Evolutionary conservation across 1,140 invertebrate genomes (phyloP).

Genomic region (Rhopalosiphum padi): DNA sequence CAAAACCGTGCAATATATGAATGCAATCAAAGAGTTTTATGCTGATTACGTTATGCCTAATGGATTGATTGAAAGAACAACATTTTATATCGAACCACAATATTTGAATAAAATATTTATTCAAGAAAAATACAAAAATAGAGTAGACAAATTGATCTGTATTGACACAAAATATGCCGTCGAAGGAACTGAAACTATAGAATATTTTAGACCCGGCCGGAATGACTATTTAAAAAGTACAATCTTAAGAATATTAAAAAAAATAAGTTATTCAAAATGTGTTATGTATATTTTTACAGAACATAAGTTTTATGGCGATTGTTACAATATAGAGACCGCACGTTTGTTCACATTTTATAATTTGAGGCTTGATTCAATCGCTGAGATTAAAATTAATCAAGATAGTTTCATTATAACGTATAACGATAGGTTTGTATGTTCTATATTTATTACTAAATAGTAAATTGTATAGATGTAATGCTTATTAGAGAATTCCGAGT

Average conservation of each 20-base stretch:
- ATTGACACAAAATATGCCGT: neutral
- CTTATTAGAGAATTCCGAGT: too few relatives aligned
- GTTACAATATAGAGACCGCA: constrained; percentile 61
- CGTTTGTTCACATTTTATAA: constrained; percentile 24
- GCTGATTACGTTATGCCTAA: constrained; percentile 77
- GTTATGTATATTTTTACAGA: constrained; percentile 14
- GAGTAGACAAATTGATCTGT: neutral
- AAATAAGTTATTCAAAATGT: neutral
- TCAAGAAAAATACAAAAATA: constrained; percentile 30
- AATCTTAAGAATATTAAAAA: neutral
- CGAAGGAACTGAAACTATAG: neutral
- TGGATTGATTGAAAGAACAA: constrained; percentile 74
- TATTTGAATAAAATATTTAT: neutral
- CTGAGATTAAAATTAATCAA: constrained; percentile 4
- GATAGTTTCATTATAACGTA: neutral
- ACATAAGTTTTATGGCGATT: constrained; percentile 64
- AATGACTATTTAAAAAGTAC: constrained; percentile 39
- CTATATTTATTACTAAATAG: neutral
- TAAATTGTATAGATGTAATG: too few relatives aligned
- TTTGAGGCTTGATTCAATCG: constrained; percentile 50
- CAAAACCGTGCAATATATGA: constrained; percentile 78
- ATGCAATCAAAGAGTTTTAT: constrained; percentile 77
- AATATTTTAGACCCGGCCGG: constrained; percentile 35
- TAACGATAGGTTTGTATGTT: constrained; percentile 25
- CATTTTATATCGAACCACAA: constrained; percentile 69